Evolutionary conservation across 2,888 invertebrate species (phyloP), one percentile per base, ranked within the genome.

Genomic region (Exephanes ischioxanthus): DNA sequence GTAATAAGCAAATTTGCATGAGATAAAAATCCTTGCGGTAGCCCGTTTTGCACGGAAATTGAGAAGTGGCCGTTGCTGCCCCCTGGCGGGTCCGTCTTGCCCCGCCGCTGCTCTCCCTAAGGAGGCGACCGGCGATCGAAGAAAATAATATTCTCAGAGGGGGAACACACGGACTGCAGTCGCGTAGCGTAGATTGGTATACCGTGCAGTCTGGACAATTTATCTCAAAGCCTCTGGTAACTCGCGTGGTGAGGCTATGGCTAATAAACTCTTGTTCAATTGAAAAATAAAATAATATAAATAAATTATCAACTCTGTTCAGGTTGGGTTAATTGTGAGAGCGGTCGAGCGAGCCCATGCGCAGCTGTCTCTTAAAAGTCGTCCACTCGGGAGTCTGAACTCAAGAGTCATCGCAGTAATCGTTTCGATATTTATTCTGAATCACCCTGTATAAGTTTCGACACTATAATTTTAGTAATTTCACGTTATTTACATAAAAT

Each of bases 71-170:
- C 61, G 16, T 16, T 63, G 11, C 22, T 63, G 6, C 61, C 30
- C 30, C 61, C 22, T 14, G 58, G 58, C 22, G 22, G 58, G 58
- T 58, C 58, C 33, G 61, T 33, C 2, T 63, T 63, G 33, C 61
- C 30, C 61, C 33, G 61, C 61, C 61, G 30, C 51, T 22, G 33
- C 33, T 37, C 77, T 67, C 14, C 45, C 45, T 16, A 16, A 45
- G 45, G 45, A 45, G 45, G 81, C 63, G 84, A 61, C 53, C 63
- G 68, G 70, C 72, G 61, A 84, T 84, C 77, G 80, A 73, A 78
- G 84, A 73, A 85, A 81, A 81, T 85, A 80, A 85, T 85, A 81
- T 81, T 81, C 73, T 77, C 30, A 70, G 73, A 66, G 45, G 51
- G 70, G 55, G 51, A 80, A 26, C 75, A 66, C 58, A 66, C 51